phyloP scores from a whole-genome alignment of 2,113 vertebrate species.

The Platycercus adscitus region DNA sequence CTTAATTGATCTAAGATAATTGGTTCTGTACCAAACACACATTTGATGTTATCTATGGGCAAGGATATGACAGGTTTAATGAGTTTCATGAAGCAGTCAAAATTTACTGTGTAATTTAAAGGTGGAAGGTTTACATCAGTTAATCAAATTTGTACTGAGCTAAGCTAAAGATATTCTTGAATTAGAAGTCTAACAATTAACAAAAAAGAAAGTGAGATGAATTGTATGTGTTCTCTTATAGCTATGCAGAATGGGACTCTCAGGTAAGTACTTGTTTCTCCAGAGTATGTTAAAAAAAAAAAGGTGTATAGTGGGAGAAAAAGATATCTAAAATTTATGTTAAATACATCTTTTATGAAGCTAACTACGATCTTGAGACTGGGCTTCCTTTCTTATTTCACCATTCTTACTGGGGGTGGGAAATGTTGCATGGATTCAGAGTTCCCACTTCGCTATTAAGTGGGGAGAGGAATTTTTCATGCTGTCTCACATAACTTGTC shows the following conservation, averaged over 20 bases:
- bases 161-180: conserved; percentile 19
- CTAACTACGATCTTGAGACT: neutral
- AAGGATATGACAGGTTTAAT: conserved; percentile 20
- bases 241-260: neutral
- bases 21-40: neutral
- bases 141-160: neutral
- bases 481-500: neutral
- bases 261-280: neutral
- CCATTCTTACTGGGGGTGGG: neutral
- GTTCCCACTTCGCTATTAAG: neutral
- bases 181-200: neutral
- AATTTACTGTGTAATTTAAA: conserved; percentile 31
- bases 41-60: neutral
- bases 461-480: neutral
- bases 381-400: neutral
- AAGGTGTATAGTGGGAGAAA: neutral
- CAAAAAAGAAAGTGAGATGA: neutral
- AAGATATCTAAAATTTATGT: neutral
- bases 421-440: neutral
- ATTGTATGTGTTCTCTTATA: neutral
- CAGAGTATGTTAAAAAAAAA: neutral
- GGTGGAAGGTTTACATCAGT: conserved; percentile 4
- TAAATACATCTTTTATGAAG: neutral
- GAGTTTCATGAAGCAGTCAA: conserved; percentile 24
- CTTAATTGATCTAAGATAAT: neutral